Percentiles rank a stretch among this genome's conserved stretches.
These are phyloP conservation scores for Chascanopsetta lugubris DNA, from an alignment of 2,113 vertebrate genomes.

Conservation along the genomic window DNA sequence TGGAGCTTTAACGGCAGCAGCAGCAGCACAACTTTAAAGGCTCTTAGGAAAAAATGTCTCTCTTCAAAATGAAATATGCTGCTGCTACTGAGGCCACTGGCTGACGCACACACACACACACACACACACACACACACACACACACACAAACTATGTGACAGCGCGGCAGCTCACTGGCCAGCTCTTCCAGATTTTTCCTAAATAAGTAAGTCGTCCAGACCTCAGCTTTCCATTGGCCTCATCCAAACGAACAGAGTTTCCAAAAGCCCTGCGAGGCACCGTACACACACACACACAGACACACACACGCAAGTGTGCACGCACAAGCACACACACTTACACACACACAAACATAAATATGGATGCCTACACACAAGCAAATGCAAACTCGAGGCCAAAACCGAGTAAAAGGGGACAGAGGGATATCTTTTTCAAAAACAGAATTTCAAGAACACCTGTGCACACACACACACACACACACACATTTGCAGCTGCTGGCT, in stretches of 20 bases:
- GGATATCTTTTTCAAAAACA: conserved; percentile 44
- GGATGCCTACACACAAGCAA: background rate
- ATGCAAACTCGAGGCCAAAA: conserved; percentile 22
- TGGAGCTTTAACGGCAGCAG: conserved; percentile 52
- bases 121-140: background rate
- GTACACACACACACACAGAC: conserved; percentile 28
- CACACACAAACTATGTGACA: conserved; percentile 50
- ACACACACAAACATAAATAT: conserved; percentile 23
- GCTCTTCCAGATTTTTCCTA: conserved; percentile 69
- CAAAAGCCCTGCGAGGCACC: conserved; percentile 54
- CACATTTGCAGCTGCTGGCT: conserved; percentile 55
- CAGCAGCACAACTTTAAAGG: conserved; percentile 64
- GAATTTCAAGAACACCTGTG: conserved; percentile 74
- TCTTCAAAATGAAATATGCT: conserved; percentile 48
- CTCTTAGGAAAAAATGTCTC: conserved; percentile 31
- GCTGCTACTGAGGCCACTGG: conserved; percentile 37
- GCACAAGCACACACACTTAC: too few species aligned
- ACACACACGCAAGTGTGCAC: conserved; percentile 21
- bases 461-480: conserved; percentile 19
- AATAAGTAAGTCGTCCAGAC: conserved; percentile 75
- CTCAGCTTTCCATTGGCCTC: conserved; percentile 68
- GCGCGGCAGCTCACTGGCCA: conserved; percentile 48
- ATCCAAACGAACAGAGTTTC: conserved; percentile 52
- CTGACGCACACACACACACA: conserved; percentile 28
- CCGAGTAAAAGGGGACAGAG: background rate